Percentiles rank a stretch among this genome's conserved stretches.
These are phyloP conservation scores for Varecia variegata DNA, from an alignment of 2,797 vertebrate species.

Conservation along the genomic window DNA sequence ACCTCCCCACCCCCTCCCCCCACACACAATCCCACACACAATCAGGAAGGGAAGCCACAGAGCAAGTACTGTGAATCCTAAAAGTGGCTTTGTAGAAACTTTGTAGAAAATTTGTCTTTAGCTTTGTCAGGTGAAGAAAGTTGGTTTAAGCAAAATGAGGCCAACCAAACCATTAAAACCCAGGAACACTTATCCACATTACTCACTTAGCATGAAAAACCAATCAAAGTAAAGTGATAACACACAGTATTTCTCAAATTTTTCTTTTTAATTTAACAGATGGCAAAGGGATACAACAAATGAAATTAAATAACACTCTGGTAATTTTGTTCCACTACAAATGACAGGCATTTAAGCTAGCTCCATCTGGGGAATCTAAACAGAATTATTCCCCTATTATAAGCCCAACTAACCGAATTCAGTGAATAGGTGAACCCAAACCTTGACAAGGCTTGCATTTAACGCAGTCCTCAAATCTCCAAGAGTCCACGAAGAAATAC, in stretches of 20 bases:
- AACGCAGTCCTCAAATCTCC: background rate
- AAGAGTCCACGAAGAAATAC: conserved; percentile 41
- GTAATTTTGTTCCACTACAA: background rate
- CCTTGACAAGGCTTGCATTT: conserved; percentile 28
- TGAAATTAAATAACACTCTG: background rate
- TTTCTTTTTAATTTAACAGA: background rate
- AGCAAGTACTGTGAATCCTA: background rate
- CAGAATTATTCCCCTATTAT: background rate
- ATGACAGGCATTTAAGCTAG: background rate
- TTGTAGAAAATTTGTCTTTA: background rate
- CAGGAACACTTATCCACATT: background rate
- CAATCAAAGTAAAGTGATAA: background rate
- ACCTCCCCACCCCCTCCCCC: background rate
- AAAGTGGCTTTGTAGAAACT: background rate
- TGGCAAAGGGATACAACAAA: background rate
- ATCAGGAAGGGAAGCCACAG: background rate
- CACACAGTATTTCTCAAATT: background rate
- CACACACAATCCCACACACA: background rate
- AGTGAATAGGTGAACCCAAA: background rate
- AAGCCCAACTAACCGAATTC: background rate
- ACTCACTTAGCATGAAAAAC: background rate
- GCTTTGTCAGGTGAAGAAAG: background rate
- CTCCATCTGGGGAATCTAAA: background rate
- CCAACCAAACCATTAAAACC: background rate
- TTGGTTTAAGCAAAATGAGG: background rate